A percentile compares a stretch with the other conserved stretches of the same genome.
Evolutionary conservation across 1,140 invertebrate genomes (phyloP).

Genomic region (Apis mellifera): DNA sequence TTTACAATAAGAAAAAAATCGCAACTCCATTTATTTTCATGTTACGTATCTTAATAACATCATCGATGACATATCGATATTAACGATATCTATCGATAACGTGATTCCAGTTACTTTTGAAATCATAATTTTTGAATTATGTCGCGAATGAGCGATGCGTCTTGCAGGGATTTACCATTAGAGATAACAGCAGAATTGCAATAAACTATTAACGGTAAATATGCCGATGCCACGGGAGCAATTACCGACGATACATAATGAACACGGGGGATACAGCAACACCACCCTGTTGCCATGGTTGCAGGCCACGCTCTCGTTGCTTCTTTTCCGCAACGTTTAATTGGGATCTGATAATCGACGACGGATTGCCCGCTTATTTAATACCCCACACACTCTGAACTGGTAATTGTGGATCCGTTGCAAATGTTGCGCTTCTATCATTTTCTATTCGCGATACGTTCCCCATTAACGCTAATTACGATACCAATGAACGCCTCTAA

Average conservation of each 20-base stretch:
- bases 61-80: too few species aligned
- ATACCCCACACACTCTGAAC: neutral
- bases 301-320: neutral
- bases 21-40: neutral
- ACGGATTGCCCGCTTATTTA: slow-evolving; percentile 24
- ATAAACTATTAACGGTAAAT: slow-evolving; percentile 38
- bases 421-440: neutral
- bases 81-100: too few species aligned
- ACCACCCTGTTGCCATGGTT: slow-evolving; percentile 29
- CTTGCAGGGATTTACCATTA: neutral
- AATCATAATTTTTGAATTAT: too few species aligned
- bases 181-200: neutral
- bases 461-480: neutral
- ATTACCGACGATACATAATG: slow-evolving; percentile 41
- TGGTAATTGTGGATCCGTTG: neutral
- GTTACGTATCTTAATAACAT: too few species aligned
- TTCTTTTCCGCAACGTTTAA: slow-evolving; percentile 19
- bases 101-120: too few species aligned
- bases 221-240: slow-evolving; percentile 5
- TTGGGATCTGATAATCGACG: slow-evolving; percentile 33
- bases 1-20: too few species aligned
- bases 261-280: slow-evolving; percentile 17
- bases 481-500: neutral
- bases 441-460: neutral
- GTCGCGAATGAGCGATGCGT: neutral